phyloP scores from a whole-genome alignment of 2,888 invertebrate genomes.

The Erebia epiphron region DNA sequence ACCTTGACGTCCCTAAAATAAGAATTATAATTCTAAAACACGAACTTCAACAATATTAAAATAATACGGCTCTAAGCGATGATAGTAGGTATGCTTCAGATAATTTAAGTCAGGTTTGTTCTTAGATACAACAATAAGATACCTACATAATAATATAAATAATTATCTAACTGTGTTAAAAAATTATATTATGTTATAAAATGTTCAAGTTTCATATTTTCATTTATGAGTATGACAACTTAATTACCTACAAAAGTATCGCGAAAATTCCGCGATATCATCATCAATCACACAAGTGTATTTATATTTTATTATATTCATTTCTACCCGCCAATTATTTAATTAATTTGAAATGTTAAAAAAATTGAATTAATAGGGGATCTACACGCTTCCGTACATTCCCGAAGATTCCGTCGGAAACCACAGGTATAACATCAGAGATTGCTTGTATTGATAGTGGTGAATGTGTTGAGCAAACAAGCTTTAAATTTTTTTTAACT shows the following conservation, averaged over 20 bases:
- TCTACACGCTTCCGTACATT: background rate
- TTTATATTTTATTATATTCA: background rate
- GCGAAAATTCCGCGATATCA: background rate
- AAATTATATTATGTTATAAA: too few relatives aligned
- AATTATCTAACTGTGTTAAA: too few relatives aligned
- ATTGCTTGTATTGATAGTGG: slow-evolving; percentile 50
- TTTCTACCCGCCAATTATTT: background rate
- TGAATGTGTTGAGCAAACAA: slow-evolving; percentile 56
- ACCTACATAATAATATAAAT: too few relatives aligned
- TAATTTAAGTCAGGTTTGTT: too few relatives aligned
- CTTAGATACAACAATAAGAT: too few relatives aligned
- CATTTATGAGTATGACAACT: too few relatives aligned
- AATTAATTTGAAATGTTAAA: background rate
- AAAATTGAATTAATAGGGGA: background rate
- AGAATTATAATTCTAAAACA: too few relatives aligned
- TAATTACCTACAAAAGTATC: background rate
- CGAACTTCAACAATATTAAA: too few relatives aligned
- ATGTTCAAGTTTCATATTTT: too few relatives aligned
- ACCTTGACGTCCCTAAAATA: too few relatives aligned
- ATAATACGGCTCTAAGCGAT: too few relatives aligned
- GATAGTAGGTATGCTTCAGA: too few relatives aligned
- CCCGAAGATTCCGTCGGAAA: slow-evolving; percentile 9
- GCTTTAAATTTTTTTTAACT: slow-evolving; percentile 38
- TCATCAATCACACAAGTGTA: background rate
- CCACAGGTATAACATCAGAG: slow-evolving; percentile 7